These are phyloP conservation scores for Pseudorhiza aurosa DNA, from an alignment of 30 jellyfish, hydroid and myxozoan species.

Conservation along the genomic window DNA sequence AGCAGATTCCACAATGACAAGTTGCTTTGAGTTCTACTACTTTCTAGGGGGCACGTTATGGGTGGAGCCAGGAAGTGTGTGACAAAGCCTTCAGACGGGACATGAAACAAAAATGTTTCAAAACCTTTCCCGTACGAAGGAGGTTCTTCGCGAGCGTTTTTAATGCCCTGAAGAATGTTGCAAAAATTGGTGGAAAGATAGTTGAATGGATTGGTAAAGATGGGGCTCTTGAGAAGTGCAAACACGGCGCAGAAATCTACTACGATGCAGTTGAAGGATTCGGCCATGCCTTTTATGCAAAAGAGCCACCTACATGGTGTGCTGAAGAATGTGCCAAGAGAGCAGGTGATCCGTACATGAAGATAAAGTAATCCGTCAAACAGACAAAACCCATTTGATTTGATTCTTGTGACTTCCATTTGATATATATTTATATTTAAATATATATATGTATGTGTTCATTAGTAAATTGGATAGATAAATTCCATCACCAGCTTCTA, in stretches of 20 bases:
- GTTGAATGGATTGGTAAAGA: constrained; percentile 5
- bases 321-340: constrained; percentile 11
- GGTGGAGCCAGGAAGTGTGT: constrained; percentile 40
- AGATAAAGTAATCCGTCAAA: too few relatives aligned
- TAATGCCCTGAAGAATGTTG: background rate
- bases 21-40: too few relatives aligned
- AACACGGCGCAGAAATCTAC: constrained; percentile 47
- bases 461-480: too few relatives aligned
- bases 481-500: too few relatives aligned
- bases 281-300: constrained; percentile 7
- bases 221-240: constrained; percentile 34
- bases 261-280: constrained; percentile 30
- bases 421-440: too few relatives aligned
- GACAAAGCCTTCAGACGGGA: constrained; percentile 53
- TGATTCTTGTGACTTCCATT: too few relatives aligned
- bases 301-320: constrained; percentile 40
- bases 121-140: background rate
- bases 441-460: too few relatives aligned
- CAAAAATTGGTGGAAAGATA: background rate
- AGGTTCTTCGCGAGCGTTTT: background rate
- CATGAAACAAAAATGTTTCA: constrained; percentile 11
- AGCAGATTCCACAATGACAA: too few relatives aligned
- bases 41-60: constrained; percentile 34
- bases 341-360: constrained; percentile 37
- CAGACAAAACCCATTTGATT: too few relatives aligned